phyloP scores from a whole-genome alignment of 2,797 vertebrate genomes.

The Chlorospingus flavigularis region DNA sequence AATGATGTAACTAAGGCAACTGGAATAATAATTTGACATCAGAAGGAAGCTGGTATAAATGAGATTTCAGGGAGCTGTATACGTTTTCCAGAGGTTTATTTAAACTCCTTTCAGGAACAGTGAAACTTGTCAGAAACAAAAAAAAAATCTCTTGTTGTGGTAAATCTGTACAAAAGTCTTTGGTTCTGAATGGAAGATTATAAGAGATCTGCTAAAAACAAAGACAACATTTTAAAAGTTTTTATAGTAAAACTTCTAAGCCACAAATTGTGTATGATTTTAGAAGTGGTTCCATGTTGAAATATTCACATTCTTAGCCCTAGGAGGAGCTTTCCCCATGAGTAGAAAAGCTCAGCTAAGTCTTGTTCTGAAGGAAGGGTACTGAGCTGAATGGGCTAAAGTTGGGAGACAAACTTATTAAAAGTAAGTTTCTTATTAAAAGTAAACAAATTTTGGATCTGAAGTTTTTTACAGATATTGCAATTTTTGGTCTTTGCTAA shows the following conservation, averaged over 20 bases:
- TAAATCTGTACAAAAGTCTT: not conserved
- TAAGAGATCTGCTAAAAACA: not conserved
- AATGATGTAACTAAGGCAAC: slow-evolving; percentile 54
- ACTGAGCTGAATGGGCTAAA: not conserved
- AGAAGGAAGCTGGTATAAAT: slow-evolving; percentile 11
- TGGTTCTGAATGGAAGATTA: not conserved
- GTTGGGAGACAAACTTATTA: not conserved
- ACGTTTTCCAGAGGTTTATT: slow-evolving; percentile 21
- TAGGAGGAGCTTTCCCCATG: not conserved
- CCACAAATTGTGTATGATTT: not conserved
- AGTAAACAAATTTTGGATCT: not conserved
- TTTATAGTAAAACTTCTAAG: not conserved
- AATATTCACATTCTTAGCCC: not conserved
- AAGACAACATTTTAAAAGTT: not conserved
- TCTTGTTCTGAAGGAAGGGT: not conserved
- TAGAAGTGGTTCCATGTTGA: not conserved
- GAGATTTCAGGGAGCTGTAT: slow-evolving; percentile 1
- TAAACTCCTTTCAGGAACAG: slow-evolving; percentile 1
- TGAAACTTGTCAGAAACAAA: not conserved
- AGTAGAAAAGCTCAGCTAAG: not conserved
- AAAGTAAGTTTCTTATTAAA: not conserved
- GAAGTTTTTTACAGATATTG: not conserved
- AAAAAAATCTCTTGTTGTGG: not conserved
- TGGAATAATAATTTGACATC: slow-evolving; percentile 46
- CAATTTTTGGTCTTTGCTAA: not conserved